Base-by-base conservation (phyloP, 2,113 vertebrate species). In the Centrocercus urophasianus region DNA sequence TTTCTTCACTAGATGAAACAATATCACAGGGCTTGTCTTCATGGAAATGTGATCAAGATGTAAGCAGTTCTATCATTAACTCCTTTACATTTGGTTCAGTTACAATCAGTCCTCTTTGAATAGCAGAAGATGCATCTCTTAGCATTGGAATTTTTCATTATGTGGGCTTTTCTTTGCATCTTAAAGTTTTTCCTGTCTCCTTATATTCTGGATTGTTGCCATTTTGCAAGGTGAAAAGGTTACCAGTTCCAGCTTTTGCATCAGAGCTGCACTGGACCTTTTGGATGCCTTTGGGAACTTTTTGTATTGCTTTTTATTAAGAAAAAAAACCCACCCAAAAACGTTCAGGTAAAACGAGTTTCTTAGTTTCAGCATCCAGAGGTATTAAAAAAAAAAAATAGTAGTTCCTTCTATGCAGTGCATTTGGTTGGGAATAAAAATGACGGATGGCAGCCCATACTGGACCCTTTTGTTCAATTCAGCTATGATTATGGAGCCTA, bases 401-500 rank as follows among this genome's bases (percentile, higher is more conserved):
- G 16, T 15, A 54, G 88, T 97, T 96, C 96, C 75, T 95, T 93
- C 96, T 95, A 94, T 74, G 80, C 89, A 85, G 89, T 93, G 83
- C 94, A 92, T 93, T 97, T 97, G 96, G 97, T 96, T 95, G 96
- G 92, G 95, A 98, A 97, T 98, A 97, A 97, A 98, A 97, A 97
- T 98, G 97, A 98, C 95, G 96, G 97, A 98, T 98, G 93, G 89
- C 91, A 94, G 88, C 95, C 94, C 96, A 64, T 96, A 90, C 94
- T 96, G 94, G 96, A 97, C 95, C 89, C 96, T 97, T 98, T 98
- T 97, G 97, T 98, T 98, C 96, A 45, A 96, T 97, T 98, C 97
- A 80, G 8, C 97, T 96, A 93, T 97, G 97, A 98, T 98, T 98
- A 98, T 97, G 96, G 97, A 97, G 96, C 97, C 97, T 97, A 97